phyloP scores from a whole-genome alignment of 2,113 vertebrate genomes.

The Myrmecobius fasciatus region DNA sequence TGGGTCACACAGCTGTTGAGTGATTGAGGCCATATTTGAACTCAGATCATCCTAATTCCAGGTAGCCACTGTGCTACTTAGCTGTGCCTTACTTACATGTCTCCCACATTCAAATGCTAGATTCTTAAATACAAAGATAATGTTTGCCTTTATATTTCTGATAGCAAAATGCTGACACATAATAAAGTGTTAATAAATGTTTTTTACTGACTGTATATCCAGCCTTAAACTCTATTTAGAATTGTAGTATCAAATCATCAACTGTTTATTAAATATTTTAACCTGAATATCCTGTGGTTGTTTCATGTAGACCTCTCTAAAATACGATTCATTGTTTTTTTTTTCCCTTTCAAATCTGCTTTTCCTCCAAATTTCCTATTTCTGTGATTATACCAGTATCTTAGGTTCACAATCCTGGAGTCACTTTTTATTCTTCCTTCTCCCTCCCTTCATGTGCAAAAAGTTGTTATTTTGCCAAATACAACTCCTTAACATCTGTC shows the following conservation, averaged over 20 bases:
- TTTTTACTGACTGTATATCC: neutral
- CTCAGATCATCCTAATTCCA: neutral
- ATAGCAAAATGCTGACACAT: neutral
- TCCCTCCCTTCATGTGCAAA: no score
- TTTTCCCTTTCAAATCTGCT: no score
- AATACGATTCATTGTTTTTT: neutral
- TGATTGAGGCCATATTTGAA: neutral
- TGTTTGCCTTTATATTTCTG: neutral
- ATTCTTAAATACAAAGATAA: neutral
- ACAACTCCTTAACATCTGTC: neutral
- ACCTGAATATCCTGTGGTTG: neutral
- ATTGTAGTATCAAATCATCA: neutral
- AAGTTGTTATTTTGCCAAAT: neutral
- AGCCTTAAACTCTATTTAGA: neutral
- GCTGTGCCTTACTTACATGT: neutral
- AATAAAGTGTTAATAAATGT: neutral
- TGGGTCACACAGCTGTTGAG: neutral
- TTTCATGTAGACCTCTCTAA: neutral
- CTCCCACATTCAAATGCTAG: neutral
- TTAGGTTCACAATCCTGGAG: neutral
- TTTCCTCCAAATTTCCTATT: neutral
- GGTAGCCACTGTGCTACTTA: neutral
- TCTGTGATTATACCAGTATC: neutral
- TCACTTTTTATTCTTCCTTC: neutral
- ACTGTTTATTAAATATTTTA: neutral